Conservation (phyloP, 1,140 invertebrate genomes). For the Polypedilum pembai region DNA sequence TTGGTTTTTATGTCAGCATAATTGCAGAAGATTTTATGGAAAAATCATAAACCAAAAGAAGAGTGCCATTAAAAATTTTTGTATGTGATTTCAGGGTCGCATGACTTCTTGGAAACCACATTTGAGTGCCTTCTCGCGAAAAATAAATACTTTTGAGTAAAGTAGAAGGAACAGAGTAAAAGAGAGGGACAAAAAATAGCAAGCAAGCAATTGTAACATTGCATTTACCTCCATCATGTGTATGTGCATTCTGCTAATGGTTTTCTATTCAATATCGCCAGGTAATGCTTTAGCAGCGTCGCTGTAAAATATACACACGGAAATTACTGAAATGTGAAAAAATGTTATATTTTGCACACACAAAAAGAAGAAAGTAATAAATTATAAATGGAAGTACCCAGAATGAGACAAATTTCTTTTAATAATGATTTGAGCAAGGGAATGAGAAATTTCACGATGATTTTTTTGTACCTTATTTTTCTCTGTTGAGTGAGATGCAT, state of each 20-base stretch:
- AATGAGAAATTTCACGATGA: constrained; percentile 11
- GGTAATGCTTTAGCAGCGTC: background rate
- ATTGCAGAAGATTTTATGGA: constrained; percentile 3
- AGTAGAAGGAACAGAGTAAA: background rate
- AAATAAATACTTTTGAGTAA: background rate
- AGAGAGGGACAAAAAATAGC: background rate
- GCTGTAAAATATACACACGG: background rate
- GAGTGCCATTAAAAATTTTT: constrained; percentile 12
- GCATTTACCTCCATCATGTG: background rate
- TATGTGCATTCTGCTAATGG: background rate
- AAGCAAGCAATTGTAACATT: constrained; percentile 4
- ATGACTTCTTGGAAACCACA: background rate
- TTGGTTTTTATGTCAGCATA: constrained; percentile 22
- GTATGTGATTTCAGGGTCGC: background rate
- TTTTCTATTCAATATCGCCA: constrained; percentile 4
- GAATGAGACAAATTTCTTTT: constrained; percentile 13
- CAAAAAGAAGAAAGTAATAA: constrained; percentile 19
- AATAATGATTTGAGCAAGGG: background rate
- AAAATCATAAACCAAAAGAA: constrained; percentile 24
- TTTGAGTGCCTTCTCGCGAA: background rate
- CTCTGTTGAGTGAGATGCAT: background rate
- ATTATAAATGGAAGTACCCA: constrained; percentile 5
- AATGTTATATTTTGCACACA: background rate
- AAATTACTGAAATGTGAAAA: constrained; percentile 14
- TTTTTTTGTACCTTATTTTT: background rate